A percentile compares a stretch with the other conserved stretches of the same genome.
Evolutionary conservation across 1,140 invertebrate genomes (phyloP).

Genomic region (Euwallacea fornicatus): DNA sequence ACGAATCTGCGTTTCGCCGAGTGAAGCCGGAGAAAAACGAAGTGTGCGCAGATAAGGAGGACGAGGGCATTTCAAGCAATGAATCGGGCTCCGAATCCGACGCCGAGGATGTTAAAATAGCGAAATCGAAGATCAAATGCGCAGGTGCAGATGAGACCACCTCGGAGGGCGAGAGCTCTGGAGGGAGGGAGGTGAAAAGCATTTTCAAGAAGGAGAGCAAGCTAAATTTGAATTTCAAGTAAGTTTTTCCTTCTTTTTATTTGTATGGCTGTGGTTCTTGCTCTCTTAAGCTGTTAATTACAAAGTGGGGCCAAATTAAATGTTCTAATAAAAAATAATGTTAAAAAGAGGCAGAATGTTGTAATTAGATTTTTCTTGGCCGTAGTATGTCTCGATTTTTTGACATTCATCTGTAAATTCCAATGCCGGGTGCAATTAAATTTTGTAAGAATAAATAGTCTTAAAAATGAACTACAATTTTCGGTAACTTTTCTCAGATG

Average conservation of each 20-base stretch:
- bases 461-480: too few species aligned
- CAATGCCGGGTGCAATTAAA: too few species aligned
- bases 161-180: conserved; percentile 63
- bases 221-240: conserved; percentile 42
- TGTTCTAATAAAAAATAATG: too few species aligned
- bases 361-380: too few species aligned
- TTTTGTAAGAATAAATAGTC: too few species aligned
- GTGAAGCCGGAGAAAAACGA: conserved; percentile 26
- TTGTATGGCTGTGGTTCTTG: too few species aligned
- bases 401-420: too few species aligned
- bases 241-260: background rate
- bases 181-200: conserved; percentile 61
- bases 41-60: conserved; percentile 42
- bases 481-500: too few species aligned
- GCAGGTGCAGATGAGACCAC: conserved; percentile 45
- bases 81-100: conserved; percentile 49
- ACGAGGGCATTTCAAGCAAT: conserved; percentile 52
- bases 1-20: conserved; percentile 28
- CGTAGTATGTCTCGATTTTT: too few species aligned
- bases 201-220: conserved; percentile 59
- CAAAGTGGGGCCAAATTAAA: too few species aligned
- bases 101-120: conserved; percentile 15
- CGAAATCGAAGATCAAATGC: conserved; percentile 17
- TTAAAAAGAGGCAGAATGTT: too few species aligned
- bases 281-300: too few species aligned